Base-by-base conservation (phyloP, 2,888 invertebrate species). In the Tethea ocularis region DNA sequence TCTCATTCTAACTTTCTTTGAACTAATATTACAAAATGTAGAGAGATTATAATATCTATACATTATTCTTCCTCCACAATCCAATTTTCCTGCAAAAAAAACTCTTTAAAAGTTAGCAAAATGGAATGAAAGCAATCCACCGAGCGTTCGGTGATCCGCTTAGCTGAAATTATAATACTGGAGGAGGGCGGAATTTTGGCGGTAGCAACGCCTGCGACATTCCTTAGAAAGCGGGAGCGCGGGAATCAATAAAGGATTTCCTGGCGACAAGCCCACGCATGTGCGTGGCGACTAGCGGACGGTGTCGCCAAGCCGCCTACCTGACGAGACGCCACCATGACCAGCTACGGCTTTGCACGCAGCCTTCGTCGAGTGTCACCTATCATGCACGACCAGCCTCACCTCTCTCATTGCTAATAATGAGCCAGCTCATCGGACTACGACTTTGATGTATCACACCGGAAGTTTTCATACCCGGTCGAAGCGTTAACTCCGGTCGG, bases 161-260 rank as follows among this genome's bases (percentile, higher is more conserved):
- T 83, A 86, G 76, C 72, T 78, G 71, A 79, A 86, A 84, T 88
- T 87, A 83, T 86, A 87, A 87, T 82, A 83, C 80, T 77, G 80
- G 82, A 29, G 22, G 78, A 75, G 81, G 80, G 75, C 66, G 73
- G 82, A 82, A 80, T 87, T 90, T 90, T 83, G 86, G 88, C 86
- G 87, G 87, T 83, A 89, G 87, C 81, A 89, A 84, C 85, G 89
- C 83, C 83, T 86, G 89, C 84, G 89, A 89, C 89, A 90, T 91
- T 92, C 90, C 89, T 93, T 87, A 89, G 88, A 87, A 88, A 87
- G 82, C 84, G 82, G 87, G 87, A 91, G 88, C 89, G 91, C 90
- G 91, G 91, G 92, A 92, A 93, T 93, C 93, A 90, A 93, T 93
- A 93, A 91, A 91, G 92, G 93, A 93, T 92, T 92, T 93, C 87